A percentile compares a stretch with the other conserved stretches of the same genome.
Evolutionary conservation across 2,797 vertebrate genomes (phyloP).

Genomic region (Danio aesculapii): DNA sequence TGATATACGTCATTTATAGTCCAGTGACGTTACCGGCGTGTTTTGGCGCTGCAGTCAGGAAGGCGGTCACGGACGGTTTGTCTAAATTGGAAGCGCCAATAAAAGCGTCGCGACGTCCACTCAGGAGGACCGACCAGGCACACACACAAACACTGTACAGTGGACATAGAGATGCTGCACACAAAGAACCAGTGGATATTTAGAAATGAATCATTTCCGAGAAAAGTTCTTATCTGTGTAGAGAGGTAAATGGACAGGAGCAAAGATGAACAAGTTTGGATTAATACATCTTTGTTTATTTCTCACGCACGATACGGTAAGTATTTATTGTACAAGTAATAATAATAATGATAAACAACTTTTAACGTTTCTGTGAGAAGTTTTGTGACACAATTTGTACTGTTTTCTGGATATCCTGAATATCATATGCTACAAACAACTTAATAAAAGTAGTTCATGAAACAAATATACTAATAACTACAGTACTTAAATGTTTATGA

Average conservation of each 20-base stretch:
- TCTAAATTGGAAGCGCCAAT: not conserved
- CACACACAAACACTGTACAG: not conserved
- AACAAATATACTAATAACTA: no score
- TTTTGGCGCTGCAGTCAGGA: not conserved
- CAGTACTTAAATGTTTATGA: no score
- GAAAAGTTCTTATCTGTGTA: slow-evolving; percentile 3
- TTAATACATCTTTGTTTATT: slow-evolving; percentile 43
- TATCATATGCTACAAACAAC: not conserved
- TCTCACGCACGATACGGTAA: slow-evolving; percentile 69
- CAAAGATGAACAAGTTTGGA: slow-evolving; percentile 65
- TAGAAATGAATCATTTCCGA: not conserved
- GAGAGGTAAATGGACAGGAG: slow-evolving; percentile 41
- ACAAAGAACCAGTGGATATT: not conserved
- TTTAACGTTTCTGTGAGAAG: not conserved
- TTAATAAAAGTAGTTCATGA: no score
- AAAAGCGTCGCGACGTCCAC: not conserved
- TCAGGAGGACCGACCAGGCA: no score
- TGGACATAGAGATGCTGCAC: slow-evolving; percentile 29
- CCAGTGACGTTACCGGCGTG: not conserved
- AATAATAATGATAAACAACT: not conserved
- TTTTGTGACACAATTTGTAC: not conserved
- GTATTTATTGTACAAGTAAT: slow-evolving; percentile 52
- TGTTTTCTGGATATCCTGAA: not conserved
- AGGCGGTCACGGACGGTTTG: not conserved
- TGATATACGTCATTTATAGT: no score